A percentile compares a stretch with the other conserved stretches of the same genome.
Evolutionary conservation across 1,140 invertebrate species (phyloP).

Genomic region (Chelonus insularis): DNA sequence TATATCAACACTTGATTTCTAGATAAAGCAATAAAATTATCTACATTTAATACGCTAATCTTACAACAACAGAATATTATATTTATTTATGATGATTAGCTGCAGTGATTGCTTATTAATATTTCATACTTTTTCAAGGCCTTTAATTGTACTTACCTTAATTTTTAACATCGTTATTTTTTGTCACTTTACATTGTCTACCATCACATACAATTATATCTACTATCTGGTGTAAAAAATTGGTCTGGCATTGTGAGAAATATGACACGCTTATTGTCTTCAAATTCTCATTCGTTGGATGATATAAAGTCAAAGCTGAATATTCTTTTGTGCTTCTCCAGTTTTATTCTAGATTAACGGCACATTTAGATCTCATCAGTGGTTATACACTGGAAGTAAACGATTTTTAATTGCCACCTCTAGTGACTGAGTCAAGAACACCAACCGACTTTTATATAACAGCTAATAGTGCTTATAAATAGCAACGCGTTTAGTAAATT

Average conservation of each 20-base stretch:
- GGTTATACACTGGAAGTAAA: not conserved
- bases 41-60: too few relatives aligned
- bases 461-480: too few relatives aligned
- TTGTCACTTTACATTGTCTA: not conserved
- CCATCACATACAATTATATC: not conserved
- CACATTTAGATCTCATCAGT: too few relatives aligned
- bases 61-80: too few relatives aligned
- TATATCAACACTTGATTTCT: too few relatives aligned
- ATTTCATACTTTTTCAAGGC: too few relatives aligned
- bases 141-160: too few relatives aligned
- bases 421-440: too few relatives aligned
- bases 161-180: not conserved
- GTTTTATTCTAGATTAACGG: not conserved
- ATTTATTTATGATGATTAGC: too few relatives aligned
- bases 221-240: not conserved
- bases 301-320: not conserved
- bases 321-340: not conserved
- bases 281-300: not conserved
- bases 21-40: too few relatives aligned
- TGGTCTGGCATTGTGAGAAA: slow-evolving; percentile 3
- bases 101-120: too few relatives aligned
- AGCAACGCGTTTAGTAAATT: too few relatives aligned
- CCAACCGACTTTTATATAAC: not conserved
- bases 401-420: not conserved
- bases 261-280: slow-evolving; percentile 18